Conservation (phyloP, 2,797 vertebrate species). For the Falco naumanni region DNA sequence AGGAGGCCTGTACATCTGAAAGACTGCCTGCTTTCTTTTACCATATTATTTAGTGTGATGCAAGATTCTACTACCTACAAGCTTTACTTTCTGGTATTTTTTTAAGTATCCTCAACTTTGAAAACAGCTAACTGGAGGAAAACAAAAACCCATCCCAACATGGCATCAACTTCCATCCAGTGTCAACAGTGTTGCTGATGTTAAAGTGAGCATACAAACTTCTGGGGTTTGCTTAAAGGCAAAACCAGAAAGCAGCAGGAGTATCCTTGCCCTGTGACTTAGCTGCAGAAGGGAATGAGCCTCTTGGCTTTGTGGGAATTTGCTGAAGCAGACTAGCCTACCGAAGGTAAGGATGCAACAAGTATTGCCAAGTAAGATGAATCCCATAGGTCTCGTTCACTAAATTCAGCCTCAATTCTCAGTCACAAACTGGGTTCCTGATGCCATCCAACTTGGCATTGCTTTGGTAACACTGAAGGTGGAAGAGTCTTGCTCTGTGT, state of each 20-base stretch:
- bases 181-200: fast-evolving
- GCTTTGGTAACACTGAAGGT: neutral
- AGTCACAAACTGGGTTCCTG: neutral
- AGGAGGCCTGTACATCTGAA: neutral
- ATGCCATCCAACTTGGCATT: neutral
- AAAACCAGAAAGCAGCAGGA: neutral
- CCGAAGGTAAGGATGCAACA: neutral
- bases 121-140: neutral
- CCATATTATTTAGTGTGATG: neutral
- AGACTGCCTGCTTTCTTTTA: neutral
- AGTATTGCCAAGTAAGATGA: fast-evolving
- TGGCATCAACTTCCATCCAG: neutral
- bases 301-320: neutral
- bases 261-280: neutral
- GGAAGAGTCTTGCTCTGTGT: neutral
- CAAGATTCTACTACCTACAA: neutral
- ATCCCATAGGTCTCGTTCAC: neutral
- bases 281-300: neutral
- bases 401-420: neutral
- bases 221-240: neutral
- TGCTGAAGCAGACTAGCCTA: neutral
- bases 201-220: neutral
- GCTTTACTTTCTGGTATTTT: neutral
- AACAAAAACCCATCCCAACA: neutral
- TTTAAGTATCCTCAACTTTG: neutral